These are phyloP conservation scores for Mycteria americana DNA, from an alignment of 2,797 vertebrate species.

Conservation along the genomic window DNA sequence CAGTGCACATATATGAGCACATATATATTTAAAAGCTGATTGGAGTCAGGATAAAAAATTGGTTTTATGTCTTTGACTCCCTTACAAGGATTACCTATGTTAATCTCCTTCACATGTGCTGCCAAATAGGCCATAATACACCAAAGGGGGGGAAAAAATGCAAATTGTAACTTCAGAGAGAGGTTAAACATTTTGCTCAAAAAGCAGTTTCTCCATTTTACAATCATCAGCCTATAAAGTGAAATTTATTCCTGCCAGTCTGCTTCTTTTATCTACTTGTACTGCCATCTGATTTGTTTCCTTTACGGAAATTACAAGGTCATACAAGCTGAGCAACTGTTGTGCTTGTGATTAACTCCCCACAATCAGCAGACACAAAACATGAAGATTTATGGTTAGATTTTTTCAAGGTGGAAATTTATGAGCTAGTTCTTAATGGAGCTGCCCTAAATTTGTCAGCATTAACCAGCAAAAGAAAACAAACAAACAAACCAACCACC, in stretches of 20 bases:
- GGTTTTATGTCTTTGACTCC: background rate
- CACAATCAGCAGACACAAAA: background rate
- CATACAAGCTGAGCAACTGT: slow-evolving; percentile 23
- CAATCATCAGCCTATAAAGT: background rate
- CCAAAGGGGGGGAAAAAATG: background rate
- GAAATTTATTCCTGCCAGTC: slow-evolving; percentile 22
- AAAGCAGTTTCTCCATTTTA: slow-evolving; percentile 9
- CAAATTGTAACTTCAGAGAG: background rate
- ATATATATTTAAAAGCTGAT: background rate
- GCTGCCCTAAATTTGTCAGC: background rate
- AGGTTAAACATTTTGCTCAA: slow-evolving; percentile 25
- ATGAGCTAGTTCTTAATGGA: background rate
- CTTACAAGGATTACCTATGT: background rate
- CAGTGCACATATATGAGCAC: background rate
- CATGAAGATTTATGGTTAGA: slow-evolving; percentile 6
- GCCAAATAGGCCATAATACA: background rate
- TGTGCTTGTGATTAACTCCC: slow-evolving; percentile 34
- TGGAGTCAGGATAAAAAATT: background rate
- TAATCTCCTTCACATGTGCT: background rate
- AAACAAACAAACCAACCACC: background rate
- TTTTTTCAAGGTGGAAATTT: slow-evolving; percentile 54
- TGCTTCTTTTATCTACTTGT: background rate
- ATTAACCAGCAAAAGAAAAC: background rate
- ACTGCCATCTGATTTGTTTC: slow-evolving; percentile 16
- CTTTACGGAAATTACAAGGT: slow-evolving; percentile 29